A percentile compares a stretch with the other conserved stretches of the same genome.
Conservation (phyloP, 2,113 vertebrate species). For the Sebastes schlegelii region DNA sequence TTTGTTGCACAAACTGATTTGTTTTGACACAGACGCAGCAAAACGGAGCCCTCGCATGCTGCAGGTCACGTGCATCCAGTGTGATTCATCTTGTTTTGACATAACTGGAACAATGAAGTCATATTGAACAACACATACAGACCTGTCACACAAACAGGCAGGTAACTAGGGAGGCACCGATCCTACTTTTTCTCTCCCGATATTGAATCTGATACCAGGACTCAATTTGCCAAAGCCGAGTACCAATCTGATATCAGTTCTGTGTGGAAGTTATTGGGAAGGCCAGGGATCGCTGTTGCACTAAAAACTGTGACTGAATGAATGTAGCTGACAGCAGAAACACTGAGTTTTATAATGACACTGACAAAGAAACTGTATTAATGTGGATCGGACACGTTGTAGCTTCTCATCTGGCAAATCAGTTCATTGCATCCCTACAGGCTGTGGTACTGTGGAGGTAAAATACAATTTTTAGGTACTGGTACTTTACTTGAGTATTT, state of each 20-base stretch:
- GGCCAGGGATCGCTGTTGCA: not conserved
- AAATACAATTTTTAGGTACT: no score
- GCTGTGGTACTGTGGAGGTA: no score
- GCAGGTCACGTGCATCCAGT: conserved; percentile 25
- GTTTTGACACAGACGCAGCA: conserved; percentile 65
- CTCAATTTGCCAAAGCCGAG: not conserved
- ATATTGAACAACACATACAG: conserved; percentile 18
- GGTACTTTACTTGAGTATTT: no score
- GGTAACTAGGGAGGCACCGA: not conserved
- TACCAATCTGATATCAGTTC: not conserved
- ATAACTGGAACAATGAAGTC: conserved; percentile 52
- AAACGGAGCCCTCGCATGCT: conserved; percentile 24
- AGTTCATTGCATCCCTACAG: no score
- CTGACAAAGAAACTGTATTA: not conserved
- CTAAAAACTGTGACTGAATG: not conserved
- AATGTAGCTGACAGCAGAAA: not conserved
- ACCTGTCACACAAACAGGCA: conserved; percentile 14
- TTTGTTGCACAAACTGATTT: conserved; percentile 64
- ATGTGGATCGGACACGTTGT: not conserved
- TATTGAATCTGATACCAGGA: not conserved
- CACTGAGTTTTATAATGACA: not conserved
- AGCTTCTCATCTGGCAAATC: not conserved
- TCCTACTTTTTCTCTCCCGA: not conserved
- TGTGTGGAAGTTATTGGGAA: not conserved
- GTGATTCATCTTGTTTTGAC: conserved; percentile 36